Base-by-base conservation (phyloP, 53 echinoderm and acorn worm genomes). In the Holothuria leucospilota region DNA sequence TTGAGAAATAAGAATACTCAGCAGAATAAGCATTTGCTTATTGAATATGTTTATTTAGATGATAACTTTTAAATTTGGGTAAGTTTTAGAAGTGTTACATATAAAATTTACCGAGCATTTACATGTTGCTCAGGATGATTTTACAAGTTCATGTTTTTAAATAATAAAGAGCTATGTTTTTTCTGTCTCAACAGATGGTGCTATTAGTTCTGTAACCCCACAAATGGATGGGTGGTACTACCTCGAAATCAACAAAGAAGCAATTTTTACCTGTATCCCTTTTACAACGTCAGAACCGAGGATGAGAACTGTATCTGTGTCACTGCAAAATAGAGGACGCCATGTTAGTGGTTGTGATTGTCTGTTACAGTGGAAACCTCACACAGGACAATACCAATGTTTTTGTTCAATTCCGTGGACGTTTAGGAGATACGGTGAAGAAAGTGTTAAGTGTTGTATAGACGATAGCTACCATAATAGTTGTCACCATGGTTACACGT, bases 361-460 rank as follows among this genome's bases (percentile, higher is more conserved):
- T 60, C 9, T 30, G 6, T 30, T 79, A 29, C 51, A 29, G 18
- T 79, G 80, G 80, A 79, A 59, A 29, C 29, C 27, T 59, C 60
- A 79, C 15, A 38, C 80, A 23, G 34, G 30, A 52, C 53, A 59
- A 28, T 79, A 16, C 14, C 80, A 79, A 27, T 79, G 80, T 80
- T 80, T 60, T 27, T 80, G 80, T 80, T 80, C 60, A 16, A 80
- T 80, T 39, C 80, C 60, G 20, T 80, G 80, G 80, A 80, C 80
- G 25, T 80, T 80, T 34, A 80, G 80, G 61, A 15, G 80, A 61
- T 21, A 58, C 7, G 80, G 80, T 29, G 29, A 30, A 56, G 59
- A 80, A 30, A 29, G 20, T n/a, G 80, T 80, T 61, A 80, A 60
- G 34, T 80, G 80, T 30, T 80, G 80, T 38, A 60, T 80, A 59